Base-by-base conservation (phyloP, 2,888 invertebrate genomes). In the Muschampia plurimacula region DNA sequence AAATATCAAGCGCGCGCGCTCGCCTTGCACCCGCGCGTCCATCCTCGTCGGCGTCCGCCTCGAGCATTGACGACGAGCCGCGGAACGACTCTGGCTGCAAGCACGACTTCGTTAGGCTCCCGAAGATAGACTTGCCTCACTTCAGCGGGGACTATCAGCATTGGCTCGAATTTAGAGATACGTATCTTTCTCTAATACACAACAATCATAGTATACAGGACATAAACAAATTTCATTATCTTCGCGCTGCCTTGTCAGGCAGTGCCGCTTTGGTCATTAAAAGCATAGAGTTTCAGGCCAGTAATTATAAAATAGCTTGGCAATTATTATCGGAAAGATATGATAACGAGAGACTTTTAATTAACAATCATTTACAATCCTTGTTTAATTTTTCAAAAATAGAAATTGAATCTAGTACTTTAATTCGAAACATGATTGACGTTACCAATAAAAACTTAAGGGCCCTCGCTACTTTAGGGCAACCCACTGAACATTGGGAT, bases 231-330 rank as follows among this genome's bases (percentile, higher is more conserved):
- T 70, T 70, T 64, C 70, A 70, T 12, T 70, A 70, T 10, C 57
- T 70, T 44, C 65, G 70, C 15, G 70, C 74, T 0, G 67, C 79
- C 0, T 62, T 78, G 44, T 75, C 67, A 2, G 76, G 76, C 32
- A 78, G 73, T 57, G 78, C 78, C 0, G 65, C 75, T 7, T 64
- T 73, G 64, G 44, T 78, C 0, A 76, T 79, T 22, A 73, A 77
- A 72, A 75, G 72, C 5, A 57, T 79, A 7, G 77, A 77, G 6
- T 77, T 80, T 57, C 75, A 73, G 59, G 60, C 74, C 2, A 71
- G 69, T 5, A 79, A 79, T 62, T 80, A 80, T 36, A 46, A 36
- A 12, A 69, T 75, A 4, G 78, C 79, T 7, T 79, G 79, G 80
- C 55, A 76, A 0, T 63, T 78, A 65, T 62, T 80, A 2, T 74